Percentiles rank a stretch among this genome's conserved stretches.
These are phyloP conservation scores for Palythoa caribaeorum DNA, from an alignment of 92 coral and sea anemone species.

Conservation along the genomic window DNA sequence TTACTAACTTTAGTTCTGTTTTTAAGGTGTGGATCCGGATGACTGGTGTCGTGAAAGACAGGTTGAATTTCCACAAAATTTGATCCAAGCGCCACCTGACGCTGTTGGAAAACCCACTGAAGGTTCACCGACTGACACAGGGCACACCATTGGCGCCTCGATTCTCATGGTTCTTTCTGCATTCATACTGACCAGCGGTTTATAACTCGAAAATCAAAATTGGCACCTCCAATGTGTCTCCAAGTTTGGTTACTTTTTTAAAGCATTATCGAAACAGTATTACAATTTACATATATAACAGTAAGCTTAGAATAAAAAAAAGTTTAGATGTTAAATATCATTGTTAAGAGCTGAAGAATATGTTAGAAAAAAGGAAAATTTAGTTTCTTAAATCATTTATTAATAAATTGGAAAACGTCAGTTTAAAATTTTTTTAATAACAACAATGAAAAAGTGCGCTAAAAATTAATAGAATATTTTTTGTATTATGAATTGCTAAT, in stretches of 20 bases:
- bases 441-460: too few species aligned
- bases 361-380: too few species aligned
- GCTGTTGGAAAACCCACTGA: neutral
- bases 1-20: too few species aligned
- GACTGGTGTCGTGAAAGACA: constrained; percentile 45
- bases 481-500: too few species aligned
- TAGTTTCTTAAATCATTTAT: too few species aligned
- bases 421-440: too few species aligned
- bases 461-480: too few species aligned
- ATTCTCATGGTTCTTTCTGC: constrained; percentile 11
- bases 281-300: neutral
- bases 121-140: constrained; percentile 1
- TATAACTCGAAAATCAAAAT: neutral
- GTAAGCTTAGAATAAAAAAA: neutral
- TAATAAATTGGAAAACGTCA: too few species aligned
- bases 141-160: neutral
- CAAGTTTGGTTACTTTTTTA: neutral
- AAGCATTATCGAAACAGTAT: neutral
- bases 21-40: constrained; percentile 8
- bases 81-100: constrained; percentile 1
- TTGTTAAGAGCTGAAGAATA: too few species aligned
- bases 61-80: constrained; percentile 10
- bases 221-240: neutral
- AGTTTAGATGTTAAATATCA: too few species aligned
- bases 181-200: constrained; percentile 13